Evolutionary conservation across 64 coral and sea anemone species (phyloP), one percentile per base, ranked within the genome.

Genomic region (Stichodactyla mertensii): DNA sequence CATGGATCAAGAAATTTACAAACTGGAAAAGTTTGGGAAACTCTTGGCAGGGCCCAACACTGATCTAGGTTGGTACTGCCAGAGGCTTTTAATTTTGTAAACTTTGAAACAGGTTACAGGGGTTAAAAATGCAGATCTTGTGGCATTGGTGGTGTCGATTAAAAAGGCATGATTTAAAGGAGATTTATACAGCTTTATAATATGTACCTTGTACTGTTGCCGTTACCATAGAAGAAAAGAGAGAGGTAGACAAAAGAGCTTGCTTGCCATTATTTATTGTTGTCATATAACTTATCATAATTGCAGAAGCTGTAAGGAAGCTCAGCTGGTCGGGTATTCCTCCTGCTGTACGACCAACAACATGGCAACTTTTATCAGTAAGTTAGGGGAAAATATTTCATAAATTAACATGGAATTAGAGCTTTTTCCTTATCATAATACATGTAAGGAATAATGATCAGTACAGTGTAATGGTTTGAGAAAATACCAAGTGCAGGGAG

Each of bases 1-100:
- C 80, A 92, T 94, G 62, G 96, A 98, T 52, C 96, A 94, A 64
- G 96, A 98, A 87, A 89, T 98, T 45, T 78, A 94, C 36, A 98
- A 98, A 77, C 87, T 98, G 19, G 96, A 98, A 90, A 98, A 94
- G 64, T 94, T 98, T 94, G 96, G 96, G 45, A 98, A 98, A 77
- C 87, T 98, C 22, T 87, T 98, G 55, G 96, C 96, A 71, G 96
- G 96, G 1, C 96, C 96, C 9, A 98, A 98, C 77, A 98, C 96
- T 66, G 96, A 98, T 22, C 74, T 98, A 60, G 92, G 96, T 94
- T 66, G 74, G 64, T 66, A 7, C 9, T 66, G 62, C 18, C 7
- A n/a, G 62, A 45, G 36, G 36, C 36, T 45, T 66, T n/a, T 23
- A 61, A 61, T 16, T 16, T 15, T 61, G 4, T 15, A 9, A 66